Percentiles rank a stretch among this genome's conserved stretches.
Conservation (phyloP, 2,797 vertebrate genomes). For the Micrastur ruficollis region DNA sequence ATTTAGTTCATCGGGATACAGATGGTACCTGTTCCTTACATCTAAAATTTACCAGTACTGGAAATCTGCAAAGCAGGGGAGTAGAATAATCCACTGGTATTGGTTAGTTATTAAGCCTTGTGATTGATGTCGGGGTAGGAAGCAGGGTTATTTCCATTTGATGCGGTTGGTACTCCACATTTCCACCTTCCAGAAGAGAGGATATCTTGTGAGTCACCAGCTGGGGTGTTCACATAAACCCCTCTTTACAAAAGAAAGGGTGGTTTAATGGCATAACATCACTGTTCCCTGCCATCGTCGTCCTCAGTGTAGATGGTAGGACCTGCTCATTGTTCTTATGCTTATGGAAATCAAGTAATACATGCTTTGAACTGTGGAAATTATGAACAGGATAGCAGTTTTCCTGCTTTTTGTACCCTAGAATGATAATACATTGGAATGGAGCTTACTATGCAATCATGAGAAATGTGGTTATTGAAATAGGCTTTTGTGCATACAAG, state of each 20-base stretch:
- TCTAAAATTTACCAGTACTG: neutral
- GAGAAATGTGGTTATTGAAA: neutral
- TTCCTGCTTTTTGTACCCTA: neutral
- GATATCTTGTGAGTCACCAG: neutral
- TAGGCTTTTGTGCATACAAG: neutral
- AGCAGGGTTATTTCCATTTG: neutral
- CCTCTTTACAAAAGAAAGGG: neutral
- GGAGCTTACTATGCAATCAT: neutral
- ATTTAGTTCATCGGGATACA: neutral
- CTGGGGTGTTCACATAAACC: neutral
- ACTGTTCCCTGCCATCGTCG: neutral
- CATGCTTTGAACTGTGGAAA: neutral
- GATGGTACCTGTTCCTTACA: neutral
- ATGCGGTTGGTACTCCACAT: neutral
- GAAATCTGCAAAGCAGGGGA: neutral
- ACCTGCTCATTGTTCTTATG: neutral
- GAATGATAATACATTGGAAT: neutral
- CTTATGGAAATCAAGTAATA: neutral
- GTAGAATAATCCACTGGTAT: neutral
- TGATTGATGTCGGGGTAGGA: neutral
- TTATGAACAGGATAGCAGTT: neutral
- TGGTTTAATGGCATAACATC: neutral
- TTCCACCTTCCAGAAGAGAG: neutral
- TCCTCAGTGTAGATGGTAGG: neutral
- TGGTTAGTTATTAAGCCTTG: neutral